Percentiles rank a stretch among this genome's conserved stretches.
phyloP scores from a whole-genome alignment of 2,888 invertebrate genomes.

The Leptinotarsa juncta region DNA sequence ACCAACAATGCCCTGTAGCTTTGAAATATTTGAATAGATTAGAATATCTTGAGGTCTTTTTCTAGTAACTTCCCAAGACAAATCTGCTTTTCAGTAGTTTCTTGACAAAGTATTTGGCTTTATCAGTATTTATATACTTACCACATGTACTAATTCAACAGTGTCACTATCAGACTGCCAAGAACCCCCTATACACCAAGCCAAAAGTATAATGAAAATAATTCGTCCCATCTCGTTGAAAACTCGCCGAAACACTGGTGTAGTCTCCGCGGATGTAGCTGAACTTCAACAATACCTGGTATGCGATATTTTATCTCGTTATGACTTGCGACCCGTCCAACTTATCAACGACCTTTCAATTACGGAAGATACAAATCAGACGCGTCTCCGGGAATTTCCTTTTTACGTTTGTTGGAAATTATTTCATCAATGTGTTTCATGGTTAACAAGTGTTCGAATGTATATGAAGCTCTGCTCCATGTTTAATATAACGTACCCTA shows the following conservation, averaged over 20 bases:
- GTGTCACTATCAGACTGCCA: slow-evolving; percentile 11
- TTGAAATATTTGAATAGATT: no score
- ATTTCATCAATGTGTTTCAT: no score
- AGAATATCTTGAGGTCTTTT: no score
- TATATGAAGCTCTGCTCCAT: no score
- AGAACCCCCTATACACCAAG: background rate
- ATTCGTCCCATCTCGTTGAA: background rate
- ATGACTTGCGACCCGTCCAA: background rate
- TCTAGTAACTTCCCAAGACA: no score
- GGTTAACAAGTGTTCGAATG: no score
- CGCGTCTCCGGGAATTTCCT: background rate
- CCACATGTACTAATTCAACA: slow-evolving; percentile 3
- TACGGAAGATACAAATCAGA: background rate
- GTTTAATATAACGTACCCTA: no score
- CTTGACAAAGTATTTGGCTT: no score
- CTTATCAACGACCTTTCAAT: background rate
- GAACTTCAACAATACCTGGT: background rate
- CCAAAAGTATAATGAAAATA: background rate
- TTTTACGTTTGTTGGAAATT: background rate
- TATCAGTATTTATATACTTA: background rate
- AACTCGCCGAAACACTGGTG: background rate
- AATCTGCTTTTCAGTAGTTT: no score
- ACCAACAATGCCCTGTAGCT: no score
- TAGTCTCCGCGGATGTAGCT: background rate
- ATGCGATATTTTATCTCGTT: background rate